Percentiles rank a stretch among this genome's conserved stretches.
Evolutionary conservation across 2,113 vertebrate genomes (phyloP).

Genomic region (Antennarius striatus): DNA sequence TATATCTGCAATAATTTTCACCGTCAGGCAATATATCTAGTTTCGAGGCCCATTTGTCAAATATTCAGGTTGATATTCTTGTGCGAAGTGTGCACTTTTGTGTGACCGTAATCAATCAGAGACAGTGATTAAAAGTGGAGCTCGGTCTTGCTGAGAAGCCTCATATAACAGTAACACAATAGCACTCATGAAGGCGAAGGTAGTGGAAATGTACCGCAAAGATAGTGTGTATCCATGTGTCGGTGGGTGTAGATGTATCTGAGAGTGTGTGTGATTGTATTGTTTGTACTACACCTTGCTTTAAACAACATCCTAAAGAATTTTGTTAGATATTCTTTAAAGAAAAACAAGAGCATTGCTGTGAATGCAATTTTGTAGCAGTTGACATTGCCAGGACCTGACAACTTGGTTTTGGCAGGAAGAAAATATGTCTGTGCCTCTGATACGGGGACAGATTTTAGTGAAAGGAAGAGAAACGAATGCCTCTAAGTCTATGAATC

Average conservation of each 20-base stretch:
- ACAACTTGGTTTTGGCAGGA: slow-evolving; percentile 38
- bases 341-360: slow-evolving; percentile 5
- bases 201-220: slow-evolving; percentile 46
- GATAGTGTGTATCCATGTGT: slow-evolving; percentile 1
- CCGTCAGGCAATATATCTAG: slow-evolving; percentile 52
- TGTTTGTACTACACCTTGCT: slow-evolving; percentile 15
- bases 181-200: slow-evolving; percentile 65
- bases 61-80: slow-evolving; percentile 67
- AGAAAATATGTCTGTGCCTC: slow-evolving; percentile 23
- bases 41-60: slow-evolving; percentile 72
- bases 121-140: slow-evolving; percentile 70
- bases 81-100: slow-evolving; percentile 70
- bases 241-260: slow-evolving; percentile 3
- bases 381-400: slow-evolving; percentile 27
- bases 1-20: slow-evolving; percentile 41
- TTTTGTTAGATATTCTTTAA: slow-evolving; percentile 29
- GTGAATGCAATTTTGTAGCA: slow-evolving; percentile 46
- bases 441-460: slow-evolving; percentile 16
- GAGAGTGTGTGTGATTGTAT: slow-evolving; percentile 9
- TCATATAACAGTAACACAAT: slow-evolving; percentile 55
- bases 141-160: slow-evolving; percentile 64
- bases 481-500: slow-evolving; percentile 13
- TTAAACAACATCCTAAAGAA: slow-evolving; percentile 15
- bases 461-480: neutral
- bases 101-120: slow-evolving; percentile 66